Evolutionary conservation across 2,888 invertebrate genomes (phyloP).

Genomic region (Diaperis boleti): DNA sequence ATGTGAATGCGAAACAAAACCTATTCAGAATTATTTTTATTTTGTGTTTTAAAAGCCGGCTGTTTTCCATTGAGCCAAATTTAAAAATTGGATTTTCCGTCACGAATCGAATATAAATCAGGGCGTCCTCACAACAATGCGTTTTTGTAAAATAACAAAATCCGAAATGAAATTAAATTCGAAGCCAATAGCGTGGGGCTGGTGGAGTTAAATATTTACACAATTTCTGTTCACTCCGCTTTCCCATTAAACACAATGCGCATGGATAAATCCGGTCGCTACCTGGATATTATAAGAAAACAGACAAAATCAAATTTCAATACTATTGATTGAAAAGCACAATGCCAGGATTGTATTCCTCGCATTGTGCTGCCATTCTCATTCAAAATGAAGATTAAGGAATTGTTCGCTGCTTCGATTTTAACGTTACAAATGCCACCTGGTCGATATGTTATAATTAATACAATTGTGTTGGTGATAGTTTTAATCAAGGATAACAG

Average conservation of each 20-base stretch:
- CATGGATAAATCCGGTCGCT: slow-evolving; percentile 52
- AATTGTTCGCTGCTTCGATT: slow-evolving; percentile 54
- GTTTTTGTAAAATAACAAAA: slow-evolving; percentile 40
- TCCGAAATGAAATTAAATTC: slow-evolving; percentile 45
- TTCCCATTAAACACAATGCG: slow-evolving; percentile 49
- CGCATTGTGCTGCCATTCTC: slow-evolving; percentile 53
- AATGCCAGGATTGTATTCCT: slow-evolving; percentile 55
- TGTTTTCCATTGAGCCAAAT: slow-evolving; percentile 22
- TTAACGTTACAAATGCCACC: slow-evolving; percentile 47
- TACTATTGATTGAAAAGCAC: slow-evolving; percentile 55
- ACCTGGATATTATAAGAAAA: slow-evolving; percentile 61
- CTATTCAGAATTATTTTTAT: slow-evolving; percentile 34
- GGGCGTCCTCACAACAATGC: slow-evolving; percentile 26
- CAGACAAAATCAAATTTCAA: slow-evolving; percentile 62
- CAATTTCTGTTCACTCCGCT: slow-evolving; percentile 47
- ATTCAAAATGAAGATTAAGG: slow-evolving; percentile 55
- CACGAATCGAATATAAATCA: slow-evolving; percentile 44
- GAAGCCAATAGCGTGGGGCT: slow-evolving; percentile 30
- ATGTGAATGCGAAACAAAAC: slow-evolving; percentile 22
- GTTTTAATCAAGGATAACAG: slow-evolving; percentile 35
- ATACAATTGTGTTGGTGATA: slow-evolving; percentile 34
- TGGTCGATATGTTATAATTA: slow-evolving; percentile 44
- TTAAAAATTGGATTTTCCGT: slow-evolving; percentile 43
- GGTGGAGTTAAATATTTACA: slow-evolving; percentile 49
- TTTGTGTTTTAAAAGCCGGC: slow-evolving; percentile 23